Base-by-base conservation (phyloP, 2,888 invertebrate species). In the Agrochola litura region DNA sequence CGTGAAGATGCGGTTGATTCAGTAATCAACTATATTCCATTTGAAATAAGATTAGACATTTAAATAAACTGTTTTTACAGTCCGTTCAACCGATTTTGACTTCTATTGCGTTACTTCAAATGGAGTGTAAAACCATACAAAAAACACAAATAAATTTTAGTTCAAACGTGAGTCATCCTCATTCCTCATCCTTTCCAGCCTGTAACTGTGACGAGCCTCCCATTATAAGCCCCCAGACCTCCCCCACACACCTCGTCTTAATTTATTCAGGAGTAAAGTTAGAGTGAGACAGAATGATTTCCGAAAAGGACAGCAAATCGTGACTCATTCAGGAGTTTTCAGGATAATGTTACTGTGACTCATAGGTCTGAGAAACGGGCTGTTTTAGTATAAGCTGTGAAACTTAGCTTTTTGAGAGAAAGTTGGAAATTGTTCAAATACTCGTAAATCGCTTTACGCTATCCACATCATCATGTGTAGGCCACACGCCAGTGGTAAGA, bases 281-380 rank as follows among this genome's bases (percentile, higher is more conserved):
- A 63, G 64, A 84, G 37, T 37, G 66, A 66, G 82, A 85, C 12
- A 46, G 81, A 46, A 25, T 0, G n/a, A 52, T 66, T 4, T 2
- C 2, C 1, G 67, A 70, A 60, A 60, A 67, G 69, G 85, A 86
- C 30, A 22, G 76, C 58, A 30, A 22, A 41, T 46, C 0, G 43
- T 86, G 87, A 86, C 41, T 87, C 86, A 86, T 22, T 30, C 73
- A 64, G 85, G 83, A 85, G 41, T 58, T 72, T 66, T 46, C 76
- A 82, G 85, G 79, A 75, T 64, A 66, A 73, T 9, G 30, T 60
- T 22, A 30, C 37, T 19, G 64, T 86, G 86, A 87, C 25, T 88
- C 82, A 89, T 58, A 58, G n/a, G 83, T 61, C 77, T 49, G 37
- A 10, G 64, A 76, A 73, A 6, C 14, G 14, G 65, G 10, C 46